These are phyloP conservation scores for Ameiurus melas DNA, from an alignment of 2,113 vertebrate species.

Conservation along the genomic window DNA sequence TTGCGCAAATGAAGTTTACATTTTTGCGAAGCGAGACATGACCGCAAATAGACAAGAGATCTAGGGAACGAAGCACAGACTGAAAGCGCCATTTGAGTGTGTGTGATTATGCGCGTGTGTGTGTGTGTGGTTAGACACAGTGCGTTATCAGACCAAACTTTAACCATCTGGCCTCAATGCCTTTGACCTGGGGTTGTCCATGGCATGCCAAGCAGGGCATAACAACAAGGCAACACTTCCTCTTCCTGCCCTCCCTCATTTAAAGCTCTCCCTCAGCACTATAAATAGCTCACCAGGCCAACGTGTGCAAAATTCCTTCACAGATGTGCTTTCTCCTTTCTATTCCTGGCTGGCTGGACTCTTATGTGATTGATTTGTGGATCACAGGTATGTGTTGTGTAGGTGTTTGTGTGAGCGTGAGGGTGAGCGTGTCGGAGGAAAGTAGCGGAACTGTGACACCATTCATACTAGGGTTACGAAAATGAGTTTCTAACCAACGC, in stretches of 20 bases:
- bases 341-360: constrained; percentile 30
- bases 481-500: background rate
- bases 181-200: constrained; percentile 50
- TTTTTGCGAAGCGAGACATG: constrained; percentile 70
- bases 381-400: background rate
- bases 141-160: constrained; percentile 19
- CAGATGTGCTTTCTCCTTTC: constrained; percentile 35
- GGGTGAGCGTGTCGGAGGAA: background rate
- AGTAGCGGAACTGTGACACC: background rate
- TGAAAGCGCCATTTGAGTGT: background rate
- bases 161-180: constrained; percentile 31
- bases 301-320: constrained; percentile 47
- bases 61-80: constrained; percentile 56
- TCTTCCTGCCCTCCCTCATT: background rate
- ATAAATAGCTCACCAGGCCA: constrained; percentile 54
- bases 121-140: background rate
- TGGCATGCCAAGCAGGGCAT: constrained; percentile 30
- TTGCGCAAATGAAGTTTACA: constrained; percentile 61
- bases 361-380: constrained; percentile 21
- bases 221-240: constrained; percentile 34
- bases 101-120: background rate
- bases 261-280: constrained; percentile 28
- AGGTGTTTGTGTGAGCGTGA: background rate
- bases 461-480: background rate
- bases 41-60: constrained; percentile 73